Evolutionary conservation across 2,888 invertebrate species (phyloP), one percentile per base, ranked within the genome.

Genomic region (Agonopterix alstromeriana): DNA sequence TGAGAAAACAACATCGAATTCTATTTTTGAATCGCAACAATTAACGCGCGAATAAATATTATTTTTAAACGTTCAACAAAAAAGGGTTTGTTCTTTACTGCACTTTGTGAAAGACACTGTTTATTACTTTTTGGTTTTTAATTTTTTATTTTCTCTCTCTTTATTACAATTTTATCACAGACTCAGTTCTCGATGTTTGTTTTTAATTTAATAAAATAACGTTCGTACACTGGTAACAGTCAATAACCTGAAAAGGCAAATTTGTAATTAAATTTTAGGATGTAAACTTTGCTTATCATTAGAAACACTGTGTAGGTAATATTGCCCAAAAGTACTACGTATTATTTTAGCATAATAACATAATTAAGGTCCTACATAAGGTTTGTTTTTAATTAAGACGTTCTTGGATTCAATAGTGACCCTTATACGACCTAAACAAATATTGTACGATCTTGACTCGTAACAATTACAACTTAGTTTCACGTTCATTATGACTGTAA

Each of bases 1-100:
- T 70, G 67, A 63, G 62, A 74, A 80, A 76, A 73, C 82, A 81
- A 83, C 85, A 82, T 86, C 77, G 82, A 85, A 75, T 68, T 73
- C 63, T 70, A 67, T 73, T 76, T 58, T 52, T 61, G 56, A 58
- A 56, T 63, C 67, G 82, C 83, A 85, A 86, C 83, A 77, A 67
- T 57, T 61, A 86, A 85, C 83, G 72, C 82, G 82, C 82, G 69
- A 67, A 74, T 65, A 73, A 66, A 60, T 55, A 50, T 53, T 52
- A 48, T 48, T 47, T 52, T 50, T 51, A 45, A 61, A 63, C 53
- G 47, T 52, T 54, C 54, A 68, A 67, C 63, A 56, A 59, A 62
- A 63, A 61, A 56, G 55, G 59, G 55, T 54, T 58, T 58, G 48
- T 42, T 53, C 56, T 50, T 53, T 52, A 56, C 54, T 57, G 53